Evolutionary conservation across 2,888 invertebrate species (phyloP).

Genomic region (Ophioninae sp.): DNA sequence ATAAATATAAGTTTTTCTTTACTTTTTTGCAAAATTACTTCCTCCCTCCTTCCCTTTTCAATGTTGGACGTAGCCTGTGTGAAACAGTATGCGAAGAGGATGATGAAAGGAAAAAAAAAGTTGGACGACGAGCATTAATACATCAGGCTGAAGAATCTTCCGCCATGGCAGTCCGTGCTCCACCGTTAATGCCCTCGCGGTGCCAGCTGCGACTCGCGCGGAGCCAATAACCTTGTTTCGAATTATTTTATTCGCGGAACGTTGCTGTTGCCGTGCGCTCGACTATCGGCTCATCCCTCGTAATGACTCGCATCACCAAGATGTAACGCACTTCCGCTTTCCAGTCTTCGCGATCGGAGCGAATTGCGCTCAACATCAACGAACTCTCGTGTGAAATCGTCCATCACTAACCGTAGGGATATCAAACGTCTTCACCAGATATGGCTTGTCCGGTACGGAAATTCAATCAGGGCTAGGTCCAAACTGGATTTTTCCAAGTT

Average conservation of each 20-base stretch:
- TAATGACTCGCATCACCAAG: conserved; percentile 26
- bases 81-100: not conserved
- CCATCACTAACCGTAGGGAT: not conserved
- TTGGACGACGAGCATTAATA: conserved; percentile 38
- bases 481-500: too few relatives aligned
- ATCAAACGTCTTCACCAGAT: not conserved
- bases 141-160: conserved; percentile 35
- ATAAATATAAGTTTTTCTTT: not conserved
- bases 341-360: not conserved
- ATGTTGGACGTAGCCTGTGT: not conserved
- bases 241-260: conserved; percentile 75
- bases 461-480: too few relatives aligned
- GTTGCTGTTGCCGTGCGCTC: conserved; percentile 63
- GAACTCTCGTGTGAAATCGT: not conserved
- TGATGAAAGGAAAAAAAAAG: conserved; percentile 26
- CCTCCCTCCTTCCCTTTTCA: not conserved
- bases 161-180: conserved; percentile 20
- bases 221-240: conserved; percentile 76
- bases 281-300: conserved; percentile 61
- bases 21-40: conserved; percentile 3
- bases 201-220: conserved; percentile 69
- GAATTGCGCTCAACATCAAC: not conserved
- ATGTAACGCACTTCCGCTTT: conserved; percentile 37
- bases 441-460: too few relatives aligned
- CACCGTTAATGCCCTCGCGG: conserved; percentile 56